Evolutionary conservation across 2,888 invertebrate genomes (phyloP).

Genomic region (Osedax frankpressi): DNA sequence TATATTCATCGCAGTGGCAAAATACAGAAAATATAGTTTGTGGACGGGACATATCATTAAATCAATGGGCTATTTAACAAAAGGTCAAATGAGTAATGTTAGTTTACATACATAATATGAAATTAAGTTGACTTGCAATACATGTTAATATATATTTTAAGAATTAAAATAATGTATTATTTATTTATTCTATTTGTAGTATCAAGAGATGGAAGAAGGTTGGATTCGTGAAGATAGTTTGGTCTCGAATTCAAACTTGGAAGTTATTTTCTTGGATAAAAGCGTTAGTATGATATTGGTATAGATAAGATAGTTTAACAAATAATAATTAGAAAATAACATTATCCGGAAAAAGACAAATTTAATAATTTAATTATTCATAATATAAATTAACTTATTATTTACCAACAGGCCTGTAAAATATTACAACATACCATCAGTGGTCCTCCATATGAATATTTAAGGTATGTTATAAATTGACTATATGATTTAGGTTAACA

Average conservation of each 20-base stretch:
- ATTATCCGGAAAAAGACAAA: too few relatives aligned
- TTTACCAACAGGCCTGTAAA: conserved; percentile 36
- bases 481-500: too few relatives aligned
- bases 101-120: conserved; percentile 24
- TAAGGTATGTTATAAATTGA: conserved; percentile 31
- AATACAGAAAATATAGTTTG: conserved; percentile 35
- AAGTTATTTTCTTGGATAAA: conserved; percentile 37
- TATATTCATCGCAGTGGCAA: conserved; percentile 31
- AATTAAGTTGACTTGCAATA: too few relatives aligned
- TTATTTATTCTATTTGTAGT: conserved; percentile 28
- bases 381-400: too few relatives aligned
- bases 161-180: too few relatives aligned
- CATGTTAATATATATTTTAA: too few relatives aligned
- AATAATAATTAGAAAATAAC: too few relatives aligned
- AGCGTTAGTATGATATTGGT: conserved; percentile 29
- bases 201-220: conserved; percentile 34
- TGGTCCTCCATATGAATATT: conserved; percentile 39
- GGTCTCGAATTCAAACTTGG: conserved; percentile 37
- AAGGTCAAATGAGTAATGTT: conserved; percentile 39
- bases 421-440: conserved; percentile 34
- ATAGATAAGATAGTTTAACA: not conserved
- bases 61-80: conserved; percentile 35
- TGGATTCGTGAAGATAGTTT: conserved; percentile 36
- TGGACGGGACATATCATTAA: conserved; percentile 36
- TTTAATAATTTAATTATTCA: too few relatives aligned